Base-by-base conservation (phyloP, 92 coral and sea anemone genomes). In the Porites evermanni region DNA sequence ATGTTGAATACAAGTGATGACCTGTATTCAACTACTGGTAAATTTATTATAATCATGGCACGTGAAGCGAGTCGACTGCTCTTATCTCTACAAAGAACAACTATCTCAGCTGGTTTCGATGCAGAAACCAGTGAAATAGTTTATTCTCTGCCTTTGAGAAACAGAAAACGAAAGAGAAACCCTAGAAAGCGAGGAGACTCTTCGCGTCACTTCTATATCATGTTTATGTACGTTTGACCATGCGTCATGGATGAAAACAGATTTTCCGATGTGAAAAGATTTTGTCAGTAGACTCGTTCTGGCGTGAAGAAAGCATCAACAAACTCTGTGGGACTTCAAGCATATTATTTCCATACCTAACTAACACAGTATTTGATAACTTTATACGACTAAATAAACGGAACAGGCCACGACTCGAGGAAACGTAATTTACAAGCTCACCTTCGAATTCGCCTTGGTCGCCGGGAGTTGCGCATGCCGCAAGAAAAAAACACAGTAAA, bases 1-100 rank as follows among this genome's bases (percentile, higher is more conserved):
- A 19, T 38, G 17, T 69, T 70, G 85, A 81, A 70, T 81, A n/a
- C 85, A n/a, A 9, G 77, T 38, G 44, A 9, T 56, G 11, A 74
- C 56, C 54, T 58, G 77, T 24, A 17, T 81, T 69, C 54, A 52
- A 52, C 51, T 32, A 16, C 75, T 53, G 64, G 52, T 56, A 11
- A 20, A 7, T 18, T 61, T 2, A 16, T 12, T 13, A 77, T 53
- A 9, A 64, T 19, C 82, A n/a, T 26, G 21, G 19, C 19, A 32
- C 16, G 53, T 70, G 75, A 81, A 68, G 77, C 66, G 67, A 80
- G 32, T 7, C 44, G 20, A 21, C 52, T 2, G 77, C 52, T 56
- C 14, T 14, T 69, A 2, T 53, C 32, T 58, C 53, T 21, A 70
- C 44, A 20, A 71, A 56, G 16, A 60, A 44, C 21, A 58, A 14